phyloP scores from a whole-genome alignment of 2,797 vertebrate genomes.

The Meriones psammophilus region DNA sequence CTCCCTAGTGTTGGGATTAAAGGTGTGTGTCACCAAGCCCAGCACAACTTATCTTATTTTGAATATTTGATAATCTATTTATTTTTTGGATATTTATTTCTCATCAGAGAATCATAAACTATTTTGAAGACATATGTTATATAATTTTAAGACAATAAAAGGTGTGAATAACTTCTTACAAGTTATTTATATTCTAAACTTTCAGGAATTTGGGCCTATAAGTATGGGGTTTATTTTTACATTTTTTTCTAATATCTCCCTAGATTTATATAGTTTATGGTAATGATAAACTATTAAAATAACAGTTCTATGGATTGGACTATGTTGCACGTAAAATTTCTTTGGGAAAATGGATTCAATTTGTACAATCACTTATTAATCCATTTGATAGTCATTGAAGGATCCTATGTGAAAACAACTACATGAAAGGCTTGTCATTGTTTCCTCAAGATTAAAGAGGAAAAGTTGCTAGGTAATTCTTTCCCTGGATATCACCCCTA shows the following conservation, averaged over 20 bases:
- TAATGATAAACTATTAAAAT: neutral
- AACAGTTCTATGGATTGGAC: neutral
- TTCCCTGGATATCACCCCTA: neutral
- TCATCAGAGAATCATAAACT: neutral
- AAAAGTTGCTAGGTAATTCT: too few species aligned
- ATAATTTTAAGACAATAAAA: neutral
- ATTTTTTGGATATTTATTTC: neutral
- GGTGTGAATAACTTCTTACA: neutral
- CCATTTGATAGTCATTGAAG: neutral
- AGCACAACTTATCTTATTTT: neutral
- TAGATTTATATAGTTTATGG: neutral
- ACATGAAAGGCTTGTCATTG: neutral
- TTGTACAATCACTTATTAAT: neutral
- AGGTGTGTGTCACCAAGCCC: too few species aligned
- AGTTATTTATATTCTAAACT: neutral
- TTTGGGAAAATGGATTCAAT: slow-evolving; percentile 43
- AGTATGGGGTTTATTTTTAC: slow-evolving; percentile 13
- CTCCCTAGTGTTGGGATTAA: too few species aligned
- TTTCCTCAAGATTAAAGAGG: neutral
- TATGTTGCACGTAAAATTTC: neutral
- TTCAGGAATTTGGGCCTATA: neutral
- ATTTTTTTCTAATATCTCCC: neutral
- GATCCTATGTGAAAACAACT: neutral
- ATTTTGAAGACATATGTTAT: neutral
- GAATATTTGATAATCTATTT: neutral